phyloP scores from a whole-genome alignment of 2,888 invertebrate genomes.

The Eudemis profundana region DNA sequence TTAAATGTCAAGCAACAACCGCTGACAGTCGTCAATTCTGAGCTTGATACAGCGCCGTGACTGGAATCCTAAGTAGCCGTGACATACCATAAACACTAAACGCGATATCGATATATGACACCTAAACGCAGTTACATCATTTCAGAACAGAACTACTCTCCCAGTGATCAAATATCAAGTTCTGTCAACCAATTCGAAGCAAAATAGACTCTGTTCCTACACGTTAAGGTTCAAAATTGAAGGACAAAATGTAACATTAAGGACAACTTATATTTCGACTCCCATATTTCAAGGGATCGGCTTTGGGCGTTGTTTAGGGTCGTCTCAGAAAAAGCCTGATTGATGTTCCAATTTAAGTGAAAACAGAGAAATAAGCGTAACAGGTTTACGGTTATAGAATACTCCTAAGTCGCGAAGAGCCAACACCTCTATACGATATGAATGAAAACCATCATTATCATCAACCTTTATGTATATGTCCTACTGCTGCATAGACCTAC shows the following conservation, averaged over 20 bases:
- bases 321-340: no score
- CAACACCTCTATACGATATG: no score
- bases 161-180: not conserved
- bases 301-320: no score
- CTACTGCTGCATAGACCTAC: no score
- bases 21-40: constrained; percentile 25
- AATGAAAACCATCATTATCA: no score
- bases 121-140: not conserved
- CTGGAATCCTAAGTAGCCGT: constrained; percentile 10
- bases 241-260: not conserved
- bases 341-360: no score
- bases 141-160: not conserved
- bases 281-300: no score
- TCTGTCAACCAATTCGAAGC: not conserved
- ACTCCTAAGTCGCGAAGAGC: no score
- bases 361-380: no score
- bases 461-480: no score
- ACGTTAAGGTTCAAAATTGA: not conserved
- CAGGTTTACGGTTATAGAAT: no score
- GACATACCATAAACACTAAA: not conserved
- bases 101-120: not conserved
- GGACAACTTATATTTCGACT: no score
- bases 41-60: constrained; percentile 16
- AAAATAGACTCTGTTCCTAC: not conserved
- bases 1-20: constrained; percentile 24